These are phyloP conservation scores for Phylloscopus whistleri DNA, from an alignment of 2,113 vertebrate genomes.

Conservation along the genomic window DNA sequence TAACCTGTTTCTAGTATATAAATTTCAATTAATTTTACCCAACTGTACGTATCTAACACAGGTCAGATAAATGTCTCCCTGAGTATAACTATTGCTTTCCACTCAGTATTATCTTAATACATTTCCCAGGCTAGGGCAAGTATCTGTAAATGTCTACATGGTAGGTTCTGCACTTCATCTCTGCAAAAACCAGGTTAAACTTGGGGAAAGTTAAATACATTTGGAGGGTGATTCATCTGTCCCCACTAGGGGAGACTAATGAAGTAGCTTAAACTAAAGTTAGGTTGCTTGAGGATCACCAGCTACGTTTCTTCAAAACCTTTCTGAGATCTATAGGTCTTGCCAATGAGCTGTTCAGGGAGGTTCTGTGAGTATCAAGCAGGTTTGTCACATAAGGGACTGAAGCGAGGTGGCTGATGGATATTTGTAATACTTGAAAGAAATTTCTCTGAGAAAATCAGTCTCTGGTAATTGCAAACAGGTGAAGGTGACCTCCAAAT, in stretches of 20 bases:
- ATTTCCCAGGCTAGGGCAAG: neutral
- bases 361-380: neutral
- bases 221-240: neutral
- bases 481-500: neutral
- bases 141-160: neutral
- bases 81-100: neutral
- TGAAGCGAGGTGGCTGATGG: neutral
- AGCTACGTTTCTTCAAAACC: neutral
- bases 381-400: neutral
- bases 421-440: neutral
- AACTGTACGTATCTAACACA: neutral
- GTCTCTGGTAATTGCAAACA: neutral
- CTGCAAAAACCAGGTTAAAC: neutral
- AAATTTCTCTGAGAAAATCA: neutral
- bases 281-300: neutral
- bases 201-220: neutral
- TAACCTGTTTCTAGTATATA: neutral
- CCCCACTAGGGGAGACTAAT: neutral
- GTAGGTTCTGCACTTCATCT: neutral
- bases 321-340: neutral
- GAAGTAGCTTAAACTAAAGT: neutral
- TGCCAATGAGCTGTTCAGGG: neutral
- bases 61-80: neutral
- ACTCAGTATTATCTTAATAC: neutral
- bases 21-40: neutral